Conservation (phyloP, 1,140 invertebrate species). For the Neodiprion pinetum region DNA sequence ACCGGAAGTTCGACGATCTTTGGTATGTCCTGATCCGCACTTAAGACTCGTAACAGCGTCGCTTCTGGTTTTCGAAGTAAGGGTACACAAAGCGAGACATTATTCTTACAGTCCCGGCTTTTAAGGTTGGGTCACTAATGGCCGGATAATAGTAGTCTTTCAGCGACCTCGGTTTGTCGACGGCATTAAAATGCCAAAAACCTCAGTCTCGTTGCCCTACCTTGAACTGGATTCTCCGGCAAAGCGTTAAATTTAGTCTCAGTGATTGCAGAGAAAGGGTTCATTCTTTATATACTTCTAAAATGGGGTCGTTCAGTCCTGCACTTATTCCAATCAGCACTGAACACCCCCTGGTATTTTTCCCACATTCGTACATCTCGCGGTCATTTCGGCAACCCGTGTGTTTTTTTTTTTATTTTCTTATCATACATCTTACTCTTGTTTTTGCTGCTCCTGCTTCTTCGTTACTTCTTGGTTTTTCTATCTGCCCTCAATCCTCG, state of each 20-base stretch:
- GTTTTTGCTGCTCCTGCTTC: background rate
- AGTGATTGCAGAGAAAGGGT: too few species aligned
- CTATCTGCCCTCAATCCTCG: background rate
- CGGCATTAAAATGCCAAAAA: background rate
- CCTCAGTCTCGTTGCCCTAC: background rate
- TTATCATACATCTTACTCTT: too few species aligned
- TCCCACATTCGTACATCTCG: too few species aligned
- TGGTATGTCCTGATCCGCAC: background rate
- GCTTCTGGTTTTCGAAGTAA: background rate
- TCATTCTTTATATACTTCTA: too few species aligned
- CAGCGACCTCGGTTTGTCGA: background rate
- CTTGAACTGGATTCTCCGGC: background rate
- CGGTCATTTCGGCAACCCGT: too few species aligned
- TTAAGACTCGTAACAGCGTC: background rate
- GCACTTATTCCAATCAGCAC: too few species aligned
- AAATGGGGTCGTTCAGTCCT: too few species aligned
- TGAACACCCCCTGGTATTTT: too few species aligned
- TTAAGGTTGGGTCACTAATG: slow-evolving; percentile 1
- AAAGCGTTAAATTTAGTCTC: too few species aligned
- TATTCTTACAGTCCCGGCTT: background rate
- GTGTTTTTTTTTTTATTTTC: too few species aligned
- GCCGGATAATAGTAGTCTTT: background rate
- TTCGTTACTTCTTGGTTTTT: background rate
- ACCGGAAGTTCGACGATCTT: background rate
- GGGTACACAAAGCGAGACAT: background rate